Evolutionary conservation across 64 coral and sea anemone species (phyloP).

Genomic region (Actinia equina): DNA sequence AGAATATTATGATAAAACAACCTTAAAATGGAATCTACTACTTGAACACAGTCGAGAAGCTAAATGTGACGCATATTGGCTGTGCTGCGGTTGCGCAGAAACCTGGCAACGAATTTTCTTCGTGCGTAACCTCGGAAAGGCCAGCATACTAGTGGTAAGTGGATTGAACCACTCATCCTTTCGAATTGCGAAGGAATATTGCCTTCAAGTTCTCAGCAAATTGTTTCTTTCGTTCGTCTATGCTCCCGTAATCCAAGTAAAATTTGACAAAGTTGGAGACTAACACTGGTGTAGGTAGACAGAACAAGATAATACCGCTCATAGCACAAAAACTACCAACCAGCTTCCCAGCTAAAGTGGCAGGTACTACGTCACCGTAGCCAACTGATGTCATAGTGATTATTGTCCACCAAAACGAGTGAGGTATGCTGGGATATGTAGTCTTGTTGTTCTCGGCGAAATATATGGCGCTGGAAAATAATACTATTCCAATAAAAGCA

Average conservation of each 20-base stretch:
- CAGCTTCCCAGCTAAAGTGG: conserved; percentile 48
- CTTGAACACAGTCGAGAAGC: too few species aligned
- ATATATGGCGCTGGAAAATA: conserved; percentile 65
- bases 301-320: conserved; percentile 64
- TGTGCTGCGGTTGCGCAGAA: too few species aligned
- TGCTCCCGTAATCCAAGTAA: conserved; percentile 35
- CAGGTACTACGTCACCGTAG: conserved; percentile 71
- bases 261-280: conserved; percentile 77
- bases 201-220: background rate
- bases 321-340: conserved; percentile 78
- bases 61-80: too few species aligned
- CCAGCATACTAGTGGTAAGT: too few species aligned
- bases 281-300: conserved; percentile 79
- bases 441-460: conserved; percentile 57
- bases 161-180: too few species aligned
- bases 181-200: background rate
- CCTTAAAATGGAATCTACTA: too few species aligned
- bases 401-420: conserved; percentile 75
- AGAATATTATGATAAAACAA: too few species aligned
- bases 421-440: conserved; percentile 62
- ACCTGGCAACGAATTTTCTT: too few species aligned
- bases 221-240: conserved; percentile 3
- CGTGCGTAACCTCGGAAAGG: too few species aligned
- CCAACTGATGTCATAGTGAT: conserved; percentile 93
- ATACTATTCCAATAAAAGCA: conserved; percentile 50